Conservation (phyloP, 2,888 invertebrate genomes). For the Noctua pronuba region DNA sequence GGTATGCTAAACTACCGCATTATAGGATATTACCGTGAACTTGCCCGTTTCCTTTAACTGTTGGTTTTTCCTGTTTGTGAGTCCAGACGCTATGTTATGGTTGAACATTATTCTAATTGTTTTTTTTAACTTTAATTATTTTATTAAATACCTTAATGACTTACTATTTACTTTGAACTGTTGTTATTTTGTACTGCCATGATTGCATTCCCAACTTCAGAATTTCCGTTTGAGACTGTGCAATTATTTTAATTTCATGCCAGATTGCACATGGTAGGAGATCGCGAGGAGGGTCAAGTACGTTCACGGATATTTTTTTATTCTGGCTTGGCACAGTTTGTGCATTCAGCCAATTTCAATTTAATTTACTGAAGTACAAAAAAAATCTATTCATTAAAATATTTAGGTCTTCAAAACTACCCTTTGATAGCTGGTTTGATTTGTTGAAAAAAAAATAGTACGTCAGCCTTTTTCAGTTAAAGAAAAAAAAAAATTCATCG, state of each 20-base stretch:
- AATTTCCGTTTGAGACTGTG: not conserved
- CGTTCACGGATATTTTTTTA: not conserved
- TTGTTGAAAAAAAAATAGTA: not conserved
- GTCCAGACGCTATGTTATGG: slow-evolving; percentile 40
- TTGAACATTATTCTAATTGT: slow-evolving; percentile 5
- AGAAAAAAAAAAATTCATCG: not conserved
- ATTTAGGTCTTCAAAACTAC: not conserved
- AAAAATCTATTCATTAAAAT: not conserved
- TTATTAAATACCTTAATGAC: not conserved
- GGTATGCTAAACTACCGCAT: slow-evolving; percentile 64
- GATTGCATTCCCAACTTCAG: not conserved
- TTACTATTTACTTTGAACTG: slow-evolving; percentile 10
- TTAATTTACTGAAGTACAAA: not conserved
- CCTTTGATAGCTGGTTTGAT: not conserved
- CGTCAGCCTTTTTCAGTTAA: not conserved
- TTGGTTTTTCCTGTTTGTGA: slow-evolving; percentile 62
- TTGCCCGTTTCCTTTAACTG: slow-evolving; percentile 48
- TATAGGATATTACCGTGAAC: slow-evolving; percentile 55
- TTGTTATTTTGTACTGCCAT: not conserved
- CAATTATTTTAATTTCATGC: not conserved
- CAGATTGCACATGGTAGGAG: not conserved
- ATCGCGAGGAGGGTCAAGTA: not conserved
- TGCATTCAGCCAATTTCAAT: not conserved
- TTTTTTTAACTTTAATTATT: slow-evolving; percentile 6
- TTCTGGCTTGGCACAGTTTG: not conserved